A percentile compares a stretch with the other conserved stretches of the same genome.
Evolutionary conservation across 1,140 invertebrate genomes (phyloP).

Genomic region (Adelges cooleyi): DNA sequence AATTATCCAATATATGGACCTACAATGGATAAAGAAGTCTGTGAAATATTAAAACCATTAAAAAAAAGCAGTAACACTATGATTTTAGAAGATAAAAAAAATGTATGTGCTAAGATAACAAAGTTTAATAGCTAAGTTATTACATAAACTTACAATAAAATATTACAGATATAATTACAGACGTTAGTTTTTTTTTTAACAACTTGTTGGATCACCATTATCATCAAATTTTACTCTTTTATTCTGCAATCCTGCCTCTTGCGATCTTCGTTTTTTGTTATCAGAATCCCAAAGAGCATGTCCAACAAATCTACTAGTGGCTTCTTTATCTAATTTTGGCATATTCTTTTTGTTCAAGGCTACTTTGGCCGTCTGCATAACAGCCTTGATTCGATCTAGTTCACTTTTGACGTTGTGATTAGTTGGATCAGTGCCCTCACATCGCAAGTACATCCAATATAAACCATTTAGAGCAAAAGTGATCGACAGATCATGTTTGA

Average conservation of each 20-base stretch:
- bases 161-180: too few relatives aligned
- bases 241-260: background rate
- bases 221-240: constrained; percentile 30
- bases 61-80: too few relatives aligned
- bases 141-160: too few relatives aligned
- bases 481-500: constrained; percentile 49
- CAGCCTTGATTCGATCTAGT: constrained; percentile 44
- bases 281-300: constrained; percentile 44
- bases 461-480: constrained; percentile 46
- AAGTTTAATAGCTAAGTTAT: too few relatives aligned
- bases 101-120: too few relatives aligned
- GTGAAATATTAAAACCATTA: background rate
- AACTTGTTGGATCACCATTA: constrained; percentile 8
- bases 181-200: too few relatives aligned
- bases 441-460: constrained; percentile 47
- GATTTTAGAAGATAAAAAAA: too few relatives aligned
- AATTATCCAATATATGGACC: constrained; percentile 45
- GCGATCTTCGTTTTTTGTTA: constrained; percentile 19
- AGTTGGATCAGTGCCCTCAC: constrained; percentile 43
- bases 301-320: constrained; percentile 46
- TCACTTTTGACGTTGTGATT: constrained; percentile 37
- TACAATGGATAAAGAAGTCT: constrained; percentile 7
- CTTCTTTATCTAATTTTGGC: constrained; percentile 44
- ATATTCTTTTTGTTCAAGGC: constrained; percentile 43
- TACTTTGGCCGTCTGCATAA: constrained; percentile 47